A percentile compares a stretch with the other conserved stretches of the same genome.
These are phyloP conservation scores for Pasiphila rectangulata DNA, from an alignment of 2,888 invertebrate genomes.

Conservation along the genomic window DNA sequence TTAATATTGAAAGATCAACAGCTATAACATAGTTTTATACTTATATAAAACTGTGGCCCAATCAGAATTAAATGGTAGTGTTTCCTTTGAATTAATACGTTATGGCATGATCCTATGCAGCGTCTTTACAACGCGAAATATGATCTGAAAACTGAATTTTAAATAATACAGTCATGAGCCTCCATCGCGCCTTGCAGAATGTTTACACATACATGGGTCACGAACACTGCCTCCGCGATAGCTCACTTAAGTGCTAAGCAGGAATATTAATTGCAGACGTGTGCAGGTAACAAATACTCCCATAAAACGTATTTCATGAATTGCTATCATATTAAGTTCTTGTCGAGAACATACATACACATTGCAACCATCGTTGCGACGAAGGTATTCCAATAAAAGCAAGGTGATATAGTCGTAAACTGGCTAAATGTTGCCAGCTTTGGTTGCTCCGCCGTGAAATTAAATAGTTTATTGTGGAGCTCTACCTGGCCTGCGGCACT, in stretches of 20 bases:
- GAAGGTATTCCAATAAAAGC: conserved; percentile 43
- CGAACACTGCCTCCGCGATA: neutral
- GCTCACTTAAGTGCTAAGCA: neutral
- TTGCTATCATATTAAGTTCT: conserved; percentile 23
- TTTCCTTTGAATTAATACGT: too few species aligned
- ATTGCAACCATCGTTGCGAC: conserved; percentile 23
- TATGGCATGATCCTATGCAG: conserved; percentile 2
- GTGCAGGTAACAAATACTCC: neutral
- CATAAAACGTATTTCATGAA: conserved; percentile 16
- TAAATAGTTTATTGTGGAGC: conserved; percentile 38
- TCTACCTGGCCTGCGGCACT: conserved; percentile 5
- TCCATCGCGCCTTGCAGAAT: conserved; percentile 24
- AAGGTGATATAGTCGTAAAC: conserved; percentile 44
- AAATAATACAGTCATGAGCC: conserved; percentile 26
- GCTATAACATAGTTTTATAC: too few species aligned
- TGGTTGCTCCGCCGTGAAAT: conserved; percentile 39
- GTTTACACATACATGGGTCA: conserved; percentile 7
- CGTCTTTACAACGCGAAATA: conserved; percentile 16
- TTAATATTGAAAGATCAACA: conserved; percentile 2
- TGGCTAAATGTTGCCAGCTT: conserved; percentile 38
- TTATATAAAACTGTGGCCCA: too few species aligned
- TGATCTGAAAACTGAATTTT: conserved; percentile 23
- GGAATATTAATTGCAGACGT: neutral
- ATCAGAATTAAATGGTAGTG: too few species aligned
- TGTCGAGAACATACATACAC: conserved; percentile 18